These are phyloP conservation scores for Harmothoe impar DNA, from an alignment of 2,888 invertebrate genomes.

Conservation along the genomic window DNA sequence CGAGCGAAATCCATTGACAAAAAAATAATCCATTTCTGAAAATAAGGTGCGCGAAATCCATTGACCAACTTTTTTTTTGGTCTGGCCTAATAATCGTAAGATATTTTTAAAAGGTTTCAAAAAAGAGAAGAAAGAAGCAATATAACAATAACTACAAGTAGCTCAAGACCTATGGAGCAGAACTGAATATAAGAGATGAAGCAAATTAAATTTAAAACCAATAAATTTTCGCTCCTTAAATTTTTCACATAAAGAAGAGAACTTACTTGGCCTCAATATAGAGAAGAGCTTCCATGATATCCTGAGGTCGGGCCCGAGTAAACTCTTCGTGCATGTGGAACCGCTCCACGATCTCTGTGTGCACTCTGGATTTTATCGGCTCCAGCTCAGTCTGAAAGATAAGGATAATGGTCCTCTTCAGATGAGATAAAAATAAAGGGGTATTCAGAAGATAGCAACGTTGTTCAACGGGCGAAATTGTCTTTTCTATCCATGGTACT, in stretches of 20 bases:
- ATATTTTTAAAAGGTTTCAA: background rate
- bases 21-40: no score
- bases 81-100: background rate
- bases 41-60: no score
- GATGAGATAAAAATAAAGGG: background rate
- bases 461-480: background rate
- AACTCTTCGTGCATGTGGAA: slow-evolving; percentile 74
- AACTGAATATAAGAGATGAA: no score
- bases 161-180: background rate
- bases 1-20: no score
- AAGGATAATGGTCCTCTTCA: background rate
- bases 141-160: background rate
- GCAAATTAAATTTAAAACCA: no score
- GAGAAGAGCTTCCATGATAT: slow-evolving; percentile 72
- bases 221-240: no score
- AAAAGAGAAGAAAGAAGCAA: background rate
- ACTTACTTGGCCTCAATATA: slow-evolving; percentile 75
- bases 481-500: background rate
- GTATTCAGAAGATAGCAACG: background rate
- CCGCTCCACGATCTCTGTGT: slow-evolving; percentile 72
- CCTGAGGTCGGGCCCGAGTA: slow-evolving; percentile 70
- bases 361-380: slow-evolving; percentile 70
- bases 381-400: slow-evolving; percentile 67
- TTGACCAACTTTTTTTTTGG: no score
- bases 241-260: no score